A percentile compares a stretch with the other conserved stretches of the same genome.
These are phyloP conservation scores for Nematostella vectensis DNA, from an alignment of 92 coral and sea anemone genomes.

Conservation along the genomic window DNA sequence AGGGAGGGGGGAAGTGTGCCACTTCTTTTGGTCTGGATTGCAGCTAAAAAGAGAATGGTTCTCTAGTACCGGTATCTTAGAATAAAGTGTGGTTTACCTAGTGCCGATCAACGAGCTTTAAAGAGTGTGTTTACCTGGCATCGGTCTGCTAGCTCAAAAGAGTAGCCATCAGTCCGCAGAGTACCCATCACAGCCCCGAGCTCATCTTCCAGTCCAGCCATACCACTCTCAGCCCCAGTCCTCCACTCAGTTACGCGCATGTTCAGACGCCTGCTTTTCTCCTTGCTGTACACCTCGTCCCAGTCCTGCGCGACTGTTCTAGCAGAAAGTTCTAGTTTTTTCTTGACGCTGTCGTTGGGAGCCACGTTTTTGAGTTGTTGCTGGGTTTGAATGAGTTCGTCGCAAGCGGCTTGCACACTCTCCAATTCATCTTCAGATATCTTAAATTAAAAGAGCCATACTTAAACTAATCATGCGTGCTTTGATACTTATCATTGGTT, in stretches of 20 bases:
- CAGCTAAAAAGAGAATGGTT: too few relatives aligned
- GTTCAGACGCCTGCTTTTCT: conserved; percentile 42
- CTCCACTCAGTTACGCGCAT: conserved; percentile 43
- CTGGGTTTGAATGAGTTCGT: conserved; percentile 43
- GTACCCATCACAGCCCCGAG: conserved; percentile 35
- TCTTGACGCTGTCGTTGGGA: conserved; percentile 63
- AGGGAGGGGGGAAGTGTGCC: too few relatives aligned
- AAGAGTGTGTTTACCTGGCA: conserved; percentile 72
- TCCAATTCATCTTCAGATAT: conserved; percentile 58
- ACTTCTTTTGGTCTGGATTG: too few relatives aligned
- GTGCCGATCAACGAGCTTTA: too few relatives aligned
- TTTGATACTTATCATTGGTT: too few relatives aligned
- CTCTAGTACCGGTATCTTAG: too few relatives aligned
- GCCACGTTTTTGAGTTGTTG: conserved; percentile 40
- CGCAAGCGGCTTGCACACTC: conserved; percentile 41
- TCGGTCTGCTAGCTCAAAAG: conserved; percentile 46
- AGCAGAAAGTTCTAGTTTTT: conserved; percentile 41
- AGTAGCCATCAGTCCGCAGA: conserved; percentile 51
- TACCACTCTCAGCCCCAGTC: conserved; percentile 31
- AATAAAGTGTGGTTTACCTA: too few relatives aligned
- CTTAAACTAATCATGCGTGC: too few relatives aligned
- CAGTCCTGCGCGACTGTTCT: conserved; percentile 59
- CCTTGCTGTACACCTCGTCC: conserved; percentile 59
- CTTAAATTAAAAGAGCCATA: too few relatives aligned
- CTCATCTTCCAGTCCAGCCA: conserved; percentile 43